Conservation (phyloP, 1,140 invertebrate species). For the Galendromus occidentalis region DNA sequence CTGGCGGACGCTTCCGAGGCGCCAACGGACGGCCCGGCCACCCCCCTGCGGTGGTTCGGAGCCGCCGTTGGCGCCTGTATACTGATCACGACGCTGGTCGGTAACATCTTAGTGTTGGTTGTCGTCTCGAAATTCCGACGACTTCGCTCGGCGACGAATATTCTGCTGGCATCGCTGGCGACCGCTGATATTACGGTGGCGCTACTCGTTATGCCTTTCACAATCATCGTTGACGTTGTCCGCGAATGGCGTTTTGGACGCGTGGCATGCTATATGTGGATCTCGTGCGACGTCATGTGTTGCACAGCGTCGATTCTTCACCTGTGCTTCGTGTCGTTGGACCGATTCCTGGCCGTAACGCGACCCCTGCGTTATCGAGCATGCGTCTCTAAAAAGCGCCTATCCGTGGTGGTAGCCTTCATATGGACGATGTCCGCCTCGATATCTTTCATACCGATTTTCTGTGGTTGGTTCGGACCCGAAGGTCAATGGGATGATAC, state of each 20-base stretch:
- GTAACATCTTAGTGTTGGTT: conserved; percentile 63
- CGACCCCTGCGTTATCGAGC: conserved; percentile 72
- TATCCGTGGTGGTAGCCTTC: conserved; percentile 59
- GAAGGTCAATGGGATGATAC: conserved; percentile 20
- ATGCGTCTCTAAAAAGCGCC: conserved; percentile 57
- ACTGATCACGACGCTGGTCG: conserved; percentile 42
- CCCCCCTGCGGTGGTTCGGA: conserved; percentile 15
- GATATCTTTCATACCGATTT: conserved; percentile 66
- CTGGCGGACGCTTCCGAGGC: too few species aligned
- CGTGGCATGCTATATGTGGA: conserved; percentile 49
- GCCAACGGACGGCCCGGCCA: neutral
- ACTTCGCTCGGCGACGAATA: conserved; percentile 42
- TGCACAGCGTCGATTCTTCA: conserved; percentile 71
- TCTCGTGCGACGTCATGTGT: conserved; percentile 30
- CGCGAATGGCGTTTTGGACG: conserved; percentile 64
- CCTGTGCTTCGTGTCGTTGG: conserved; percentile 68
- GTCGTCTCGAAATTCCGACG: conserved; percentile 70
- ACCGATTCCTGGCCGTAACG: conserved; percentile 62
- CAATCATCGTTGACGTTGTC: conserved; percentile 51
- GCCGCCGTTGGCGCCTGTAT: conserved; percentile 15
- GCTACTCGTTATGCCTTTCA: conserved; percentile 45
- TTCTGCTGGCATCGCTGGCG: conserved; percentile 64
- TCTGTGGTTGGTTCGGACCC: conserved; percentile 54
- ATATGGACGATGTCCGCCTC: conserved; percentile 74
- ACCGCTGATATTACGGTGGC: conserved; percentile 55